phyloP scores from a whole-genome alignment of 2,888 invertebrate genomes.

The Ophraella communa region DNA sequence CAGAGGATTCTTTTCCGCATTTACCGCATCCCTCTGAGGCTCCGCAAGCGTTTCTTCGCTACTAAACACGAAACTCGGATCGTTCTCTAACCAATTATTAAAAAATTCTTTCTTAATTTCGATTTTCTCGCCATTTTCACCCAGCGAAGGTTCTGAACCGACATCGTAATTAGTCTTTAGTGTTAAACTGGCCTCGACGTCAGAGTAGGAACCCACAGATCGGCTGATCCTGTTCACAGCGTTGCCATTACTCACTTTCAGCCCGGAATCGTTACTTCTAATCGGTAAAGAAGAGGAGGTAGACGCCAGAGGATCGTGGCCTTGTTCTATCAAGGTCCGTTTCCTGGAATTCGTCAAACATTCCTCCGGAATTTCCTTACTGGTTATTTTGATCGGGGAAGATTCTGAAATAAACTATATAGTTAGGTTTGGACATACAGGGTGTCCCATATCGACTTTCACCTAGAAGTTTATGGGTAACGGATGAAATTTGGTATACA shows the following conservation, averaged over 20 bases:
- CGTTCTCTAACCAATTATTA: constrained; percentile 51
- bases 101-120: constrained; percentile 48
- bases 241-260: too few relatives aligned
- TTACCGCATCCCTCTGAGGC: constrained; percentile 44
- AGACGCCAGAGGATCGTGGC: constrained; percentile 54
- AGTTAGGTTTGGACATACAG: too few relatives aligned
- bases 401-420: not conserved
- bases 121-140: constrained; percentile 19
- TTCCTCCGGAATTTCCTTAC: constrained; percentile 21
- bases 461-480: too few relatives aligned
- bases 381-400: constrained; percentile 32
- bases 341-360: constrained; percentile 16
- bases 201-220: constrained; percentile 51
- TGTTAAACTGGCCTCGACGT: constrained; percentile 41
- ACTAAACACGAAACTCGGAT: constrained; percentile 48
- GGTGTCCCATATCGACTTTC: too few relatives aligned
- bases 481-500: too few relatives aligned
- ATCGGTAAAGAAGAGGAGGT: constrained; percentile 36
- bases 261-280: constrained; percentile 35
- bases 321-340: constrained; percentile 51
- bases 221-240: constrained; percentile 48
- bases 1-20: constrained; percentile 42
- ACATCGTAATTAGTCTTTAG: constrained; percentile 42
- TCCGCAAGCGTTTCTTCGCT: constrained; percentile 42
- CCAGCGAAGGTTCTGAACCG: constrained; percentile 49